These are phyloP conservation scores for Clanis bilineata DNA, from an alignment of 2,888 invertebrate genomes.

Conservation along the genomic window DNA sequence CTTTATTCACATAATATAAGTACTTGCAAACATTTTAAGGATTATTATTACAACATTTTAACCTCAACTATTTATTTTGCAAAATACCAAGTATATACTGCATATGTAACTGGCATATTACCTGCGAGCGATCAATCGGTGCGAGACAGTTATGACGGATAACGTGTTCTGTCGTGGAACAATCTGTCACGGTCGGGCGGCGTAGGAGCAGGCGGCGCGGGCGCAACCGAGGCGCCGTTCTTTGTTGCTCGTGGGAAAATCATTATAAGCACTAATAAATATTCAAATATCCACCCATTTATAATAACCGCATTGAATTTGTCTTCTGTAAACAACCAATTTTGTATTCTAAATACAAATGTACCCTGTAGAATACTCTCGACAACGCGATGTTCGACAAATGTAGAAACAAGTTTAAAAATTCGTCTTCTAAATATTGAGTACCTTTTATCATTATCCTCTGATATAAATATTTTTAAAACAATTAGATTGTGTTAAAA, in stretches of 20 bases:
- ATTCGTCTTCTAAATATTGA: too few species aligned
- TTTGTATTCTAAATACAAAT: background rate
- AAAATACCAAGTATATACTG: conserved; percentile 12
- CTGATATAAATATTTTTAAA: too few species aligned
- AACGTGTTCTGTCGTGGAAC: conserved; percentile 57
- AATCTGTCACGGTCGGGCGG: conserved; percentile 56
- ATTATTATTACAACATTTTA: too few species aligned
- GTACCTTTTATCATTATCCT: too few species aligned
- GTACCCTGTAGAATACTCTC: too few species aligned
- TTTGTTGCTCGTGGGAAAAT: conserved; percentile 56
- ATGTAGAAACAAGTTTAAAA: too few species aligned
- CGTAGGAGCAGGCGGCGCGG: conserved; percentile 33
- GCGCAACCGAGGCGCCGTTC: conserved; percentile 36
- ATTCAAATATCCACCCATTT: conserved; percentile 2
- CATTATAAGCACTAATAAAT: conserved; percentile 19
- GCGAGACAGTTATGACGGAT: conserved; percentile 48
- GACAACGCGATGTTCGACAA: too few species aligned
- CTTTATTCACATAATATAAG: too few species aligned
- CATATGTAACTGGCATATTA: conserved; percentile 26
- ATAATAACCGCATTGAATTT: background rate
- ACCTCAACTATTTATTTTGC: background rate
- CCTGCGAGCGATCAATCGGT: conserved; percentile 49
- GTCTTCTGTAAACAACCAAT: background rate
- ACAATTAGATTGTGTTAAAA: too few species aligned
- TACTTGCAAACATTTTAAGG: too few species aligned